These are phyloP conservation scores for Carassius carassius DNA, from an alignment of 2,113 vertebrate genomes.

Conservation along the genomic window DNA sequence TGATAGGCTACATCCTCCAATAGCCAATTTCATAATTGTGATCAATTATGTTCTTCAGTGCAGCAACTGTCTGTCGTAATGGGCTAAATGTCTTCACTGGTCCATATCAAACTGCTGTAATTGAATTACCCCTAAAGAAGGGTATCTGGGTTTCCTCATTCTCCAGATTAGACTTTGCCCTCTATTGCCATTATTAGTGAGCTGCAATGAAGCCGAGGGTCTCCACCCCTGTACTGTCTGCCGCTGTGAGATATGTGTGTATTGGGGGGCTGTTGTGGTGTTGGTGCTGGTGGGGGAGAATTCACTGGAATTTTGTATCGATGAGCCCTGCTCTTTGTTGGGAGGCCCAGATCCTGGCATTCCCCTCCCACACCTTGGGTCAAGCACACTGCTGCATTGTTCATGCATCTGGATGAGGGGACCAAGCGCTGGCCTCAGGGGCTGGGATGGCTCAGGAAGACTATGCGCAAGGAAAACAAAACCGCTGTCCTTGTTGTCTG, in stretches of 20 bases:
- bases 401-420: constrained; percentile 68
- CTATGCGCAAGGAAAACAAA: constrained; percentile 67
- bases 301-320: constrained; percentile 57
- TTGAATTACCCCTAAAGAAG: constrained; percentile 66
- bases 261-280: constrained; percentile 62
- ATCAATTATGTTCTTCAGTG: constrained; percentile 24
- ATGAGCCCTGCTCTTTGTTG: constrained; percentile 72
- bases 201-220: constrained; percentile 51
- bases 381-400: constrained; percentile 80
- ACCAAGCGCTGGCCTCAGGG: constrained; percentile 65
- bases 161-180: constrained; percentile 66
- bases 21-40: constrained; percentile 34
- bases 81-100: constrained; percentile 58
- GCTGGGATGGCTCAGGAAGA: constrained; percentile 63
- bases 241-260: constrained; percentile 70
- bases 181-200: constrained; percentile 18
- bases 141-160: constrained; percentile 69
- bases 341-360: constrained; percentile 68
- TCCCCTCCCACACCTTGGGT: constrained; percentile 82
- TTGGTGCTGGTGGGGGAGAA: constrained; percentile 59
- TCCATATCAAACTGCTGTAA: constrained; percentile 73
- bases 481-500: constrained; percentile 62
- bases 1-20: not conserved
- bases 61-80: constrained; percentile 26
- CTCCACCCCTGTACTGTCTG: constrained; percentile 60